Base-by-base conservation (phyloP, 2,888 invertebrate genomes). In the Parelbella ahira region DNA sequence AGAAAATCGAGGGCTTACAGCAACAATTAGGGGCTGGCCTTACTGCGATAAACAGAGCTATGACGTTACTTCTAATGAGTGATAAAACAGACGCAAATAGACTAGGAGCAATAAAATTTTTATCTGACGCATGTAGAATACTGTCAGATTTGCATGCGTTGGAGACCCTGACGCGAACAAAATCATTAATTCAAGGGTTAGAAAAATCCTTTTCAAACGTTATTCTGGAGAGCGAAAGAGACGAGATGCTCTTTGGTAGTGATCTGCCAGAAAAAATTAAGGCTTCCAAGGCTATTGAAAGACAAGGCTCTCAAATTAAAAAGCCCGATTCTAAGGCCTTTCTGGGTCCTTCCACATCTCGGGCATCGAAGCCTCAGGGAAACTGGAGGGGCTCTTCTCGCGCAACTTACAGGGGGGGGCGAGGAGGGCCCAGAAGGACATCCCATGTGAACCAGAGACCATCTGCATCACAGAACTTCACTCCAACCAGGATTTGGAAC, bases 171-270 rank as follows among this genome's bases (percentile, higher is more conserved):
- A 28, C 9, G 0, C 9, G 54, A n/a, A 46, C 6, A 1, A 54
- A 47, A 10, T 7, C 46, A 3, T 20, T 53, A 0, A 47, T 49
- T 2, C 48, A 43, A 0, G 38, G 49, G 0, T 15, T 54, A 5
- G 53, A 49, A 4, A 58, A 54, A 25, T 11, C 47, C 1, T 50
- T 51, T 13, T 15, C 48, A 0, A 38, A 29, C 3, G 12, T 52
- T 0, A 43, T 49, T 5, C 27, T 49, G 4, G 53, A 54, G 0
- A 1, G 6, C 0, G 52, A 50, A 5, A 30, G 54, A 6, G 55
- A 58, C 23, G 48, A 51, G 5, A 41, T 38, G 0, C 24, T 58
- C 0, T 54, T 52, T 8, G 53, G 52, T 0, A 21, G 6, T 2
- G 44, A 32, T 6, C 13, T 54, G 0, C 9, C 47, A 1, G 49